Evolutionary conservation across 1,140 invertebrate genomes (phyloP).

Genomic region (Acromyrmex heyeri): DNA sequence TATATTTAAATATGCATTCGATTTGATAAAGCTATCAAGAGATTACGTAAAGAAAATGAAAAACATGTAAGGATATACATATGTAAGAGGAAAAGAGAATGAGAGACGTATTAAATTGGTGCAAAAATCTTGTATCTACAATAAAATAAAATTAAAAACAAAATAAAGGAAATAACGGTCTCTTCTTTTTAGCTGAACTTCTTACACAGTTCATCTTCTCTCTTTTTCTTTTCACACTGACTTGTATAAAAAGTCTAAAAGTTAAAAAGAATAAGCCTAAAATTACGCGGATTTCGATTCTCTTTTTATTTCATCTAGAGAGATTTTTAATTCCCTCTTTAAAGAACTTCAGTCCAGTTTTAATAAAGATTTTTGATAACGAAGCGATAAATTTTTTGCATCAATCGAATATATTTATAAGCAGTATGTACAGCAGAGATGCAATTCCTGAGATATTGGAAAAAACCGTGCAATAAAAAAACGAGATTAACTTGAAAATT

Average conservation of each 20-base stretch:
- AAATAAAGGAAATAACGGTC: background rate
- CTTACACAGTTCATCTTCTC: too few species aligned
- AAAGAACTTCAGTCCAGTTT: background rate
- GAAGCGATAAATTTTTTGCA: background rate
- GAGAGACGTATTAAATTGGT: background rate
- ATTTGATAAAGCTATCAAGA: background rate
- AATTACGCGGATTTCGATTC: background rate
- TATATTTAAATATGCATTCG: background rate
- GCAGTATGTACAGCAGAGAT: slow-evolving; percentile 11
- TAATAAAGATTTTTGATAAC: background rate
- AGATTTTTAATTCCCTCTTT: background rate
- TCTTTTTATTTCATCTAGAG: background rate
- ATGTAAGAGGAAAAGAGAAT: background rate
- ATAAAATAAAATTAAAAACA: background rate
- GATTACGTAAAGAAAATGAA: background rate
- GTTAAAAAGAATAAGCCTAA: background rate
- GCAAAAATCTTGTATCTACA: background rate
- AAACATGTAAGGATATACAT: background rate
- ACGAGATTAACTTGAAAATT: background rate
- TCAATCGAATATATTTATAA: slow-evolving; percentile 5
- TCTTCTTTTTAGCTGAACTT: too few species aligned
- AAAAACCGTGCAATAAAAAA: background rate
- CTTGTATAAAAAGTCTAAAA: too few species aligned
- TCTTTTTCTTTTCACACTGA: too few species aligned
- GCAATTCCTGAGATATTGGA: background rate